Evolutionary conservation across 2,113 vertebrate species (phyloP).

Genomic region (Cairina moschata): DNA sequence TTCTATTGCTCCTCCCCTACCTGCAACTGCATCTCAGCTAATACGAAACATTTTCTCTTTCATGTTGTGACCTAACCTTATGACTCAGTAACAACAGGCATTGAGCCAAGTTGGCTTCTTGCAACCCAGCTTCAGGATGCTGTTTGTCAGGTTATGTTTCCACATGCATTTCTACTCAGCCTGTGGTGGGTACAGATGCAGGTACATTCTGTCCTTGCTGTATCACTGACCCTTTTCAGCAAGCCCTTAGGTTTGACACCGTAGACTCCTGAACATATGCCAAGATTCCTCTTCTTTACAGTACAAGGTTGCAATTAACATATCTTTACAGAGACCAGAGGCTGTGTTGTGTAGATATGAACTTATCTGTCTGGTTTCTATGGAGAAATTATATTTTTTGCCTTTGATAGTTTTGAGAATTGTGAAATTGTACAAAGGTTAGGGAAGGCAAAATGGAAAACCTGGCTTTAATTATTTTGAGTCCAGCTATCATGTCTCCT

Average conservation of each 20-base stretch:
- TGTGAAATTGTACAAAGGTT: not conserved
- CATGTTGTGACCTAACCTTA: not conserved
- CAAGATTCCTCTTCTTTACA: not conserved
- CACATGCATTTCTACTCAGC: not conserved
- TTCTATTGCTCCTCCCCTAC: not conserved
- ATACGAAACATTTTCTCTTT: not conserved
- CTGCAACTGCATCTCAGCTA: not conserved
- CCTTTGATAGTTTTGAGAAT: not conserved
- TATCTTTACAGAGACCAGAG: not conserved
- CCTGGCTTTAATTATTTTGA: not conserved
- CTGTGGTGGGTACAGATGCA: not conserved
- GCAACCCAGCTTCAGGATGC: not conserved
- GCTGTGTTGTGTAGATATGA: not conserved
- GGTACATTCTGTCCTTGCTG: not conserved
- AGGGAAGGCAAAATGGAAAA: not conserved
- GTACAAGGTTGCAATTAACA: not conserved
- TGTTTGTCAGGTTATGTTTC: not conserved
- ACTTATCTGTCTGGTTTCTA: not conserved
- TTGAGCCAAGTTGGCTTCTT: not conserved
- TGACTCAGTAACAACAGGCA: not conserved
- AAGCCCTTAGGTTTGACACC: not conserved
- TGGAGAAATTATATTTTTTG: not conserved
- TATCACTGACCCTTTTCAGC: not conserved
- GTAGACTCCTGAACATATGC: fast-evolving
- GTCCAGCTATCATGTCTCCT: not conserved